Evolutionary conservation across 1,140 invertebrate species (phyloP), one percentile per base, ranked within the genome.

Genomic region (Drosophila obscura): DNA sequence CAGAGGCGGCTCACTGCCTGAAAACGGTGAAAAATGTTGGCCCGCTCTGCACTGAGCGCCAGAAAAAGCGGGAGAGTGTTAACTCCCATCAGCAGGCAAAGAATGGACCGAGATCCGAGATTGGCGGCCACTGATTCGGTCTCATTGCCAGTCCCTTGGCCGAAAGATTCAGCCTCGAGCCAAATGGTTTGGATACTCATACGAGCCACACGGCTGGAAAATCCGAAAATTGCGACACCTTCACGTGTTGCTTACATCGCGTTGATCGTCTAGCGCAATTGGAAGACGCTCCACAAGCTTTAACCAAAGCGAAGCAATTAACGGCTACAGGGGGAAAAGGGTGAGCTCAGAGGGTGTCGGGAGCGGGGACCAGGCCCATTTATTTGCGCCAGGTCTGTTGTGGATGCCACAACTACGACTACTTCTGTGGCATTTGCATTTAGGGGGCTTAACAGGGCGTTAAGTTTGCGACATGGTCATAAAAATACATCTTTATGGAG

Each of bases 381-480:
- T 88, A 88, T 83, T 88, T 73, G 83, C 83, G 79, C 67, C 79
- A 87, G 69, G 75, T 77, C 61, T 77, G 61, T 80, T 4, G 31
- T 35, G 31, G 31, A 35, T 35, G 9, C 31, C 31, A 35, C 31
- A 35, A 35, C 35, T 39, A 39, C 35, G 11, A 39, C 11, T 13
- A 39, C 35, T 4, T 39, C 62, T 49, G 77, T 49, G 57, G 65
- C 63, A 88, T 83, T 88, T 88, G 57, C 76, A 88, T 88, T 88
- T 89, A 88, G 76, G 60, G 45, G 64, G 80, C 57, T 83, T 80
- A 88, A 88, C 83, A 88, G 83, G 83, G 83, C 83, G 83, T 88
- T 88, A 88, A 88, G 83, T 78, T 88, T 73, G 67, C 83, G 76
- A 62, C 83, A 87, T 59, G 66, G 61, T 41, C 61, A 82, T 67